Conservation (phyloP, 2,113 vertebrate genomes). For the Cepphus grylle region DNA sequence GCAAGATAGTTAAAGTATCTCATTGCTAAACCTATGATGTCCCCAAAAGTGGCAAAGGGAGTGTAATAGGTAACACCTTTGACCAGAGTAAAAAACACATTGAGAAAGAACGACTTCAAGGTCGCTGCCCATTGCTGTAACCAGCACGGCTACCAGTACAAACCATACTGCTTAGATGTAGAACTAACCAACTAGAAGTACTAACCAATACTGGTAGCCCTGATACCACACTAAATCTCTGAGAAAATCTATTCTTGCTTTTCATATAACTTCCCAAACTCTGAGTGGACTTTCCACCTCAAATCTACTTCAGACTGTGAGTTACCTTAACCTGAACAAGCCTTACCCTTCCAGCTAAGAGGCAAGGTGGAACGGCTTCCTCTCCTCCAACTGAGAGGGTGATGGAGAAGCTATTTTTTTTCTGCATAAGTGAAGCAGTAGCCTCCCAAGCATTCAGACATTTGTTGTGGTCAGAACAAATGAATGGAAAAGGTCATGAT, state of each 20-base stretch:
- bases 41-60: neutral
- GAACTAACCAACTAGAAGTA: neutral
- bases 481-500: neutral
- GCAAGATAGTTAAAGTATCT: neutral
- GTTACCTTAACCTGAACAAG: neutral
- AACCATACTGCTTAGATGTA: neutral
- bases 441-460: rapidly evolving
- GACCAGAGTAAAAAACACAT: neutral
- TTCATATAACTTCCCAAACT: neutral
- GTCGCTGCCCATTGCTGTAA: neutral
- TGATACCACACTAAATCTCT: neutral
- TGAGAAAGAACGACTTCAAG: neutral
- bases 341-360: neutral
- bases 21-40: neutral
- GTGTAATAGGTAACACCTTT: neutral
- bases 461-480: neutral
- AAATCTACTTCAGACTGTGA: neutral
- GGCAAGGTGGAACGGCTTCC: neutral
- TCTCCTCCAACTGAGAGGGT: neutral
- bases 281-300: neutral
- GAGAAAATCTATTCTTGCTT: neutral
- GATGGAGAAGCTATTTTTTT: neutral
- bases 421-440: neutral
- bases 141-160: neutral
- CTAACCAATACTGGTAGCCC: neutral